Evolutionary conservation across 2,113 vertebrate genomes (phyloP), one percentile per base, ranked within the genome.

Genomic region (Hyla sarda): DNA sequence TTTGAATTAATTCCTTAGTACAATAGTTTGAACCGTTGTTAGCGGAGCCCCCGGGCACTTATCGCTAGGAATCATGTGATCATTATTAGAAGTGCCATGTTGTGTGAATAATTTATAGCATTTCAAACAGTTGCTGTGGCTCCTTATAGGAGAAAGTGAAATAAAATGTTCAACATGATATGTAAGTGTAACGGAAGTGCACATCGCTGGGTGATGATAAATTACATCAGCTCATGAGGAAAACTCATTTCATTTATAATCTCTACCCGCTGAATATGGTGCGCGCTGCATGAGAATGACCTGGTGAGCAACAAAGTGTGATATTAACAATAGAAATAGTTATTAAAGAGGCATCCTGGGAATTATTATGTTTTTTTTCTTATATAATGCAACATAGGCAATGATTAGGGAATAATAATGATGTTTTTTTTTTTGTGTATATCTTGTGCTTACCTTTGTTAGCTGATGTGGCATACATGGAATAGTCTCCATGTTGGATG

Each of bases 121-220:
- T 60, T 78, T 81, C 82, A 92, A 92, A 90, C 81, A 86, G 88
- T 91, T 87, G 88, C 30, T 83, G 88, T 87, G 74, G 50, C 82
- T 88, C 89, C 90, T 89, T 87, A 89, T 47, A 84, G 89, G n/a
- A 86, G 41, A 47, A 45, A 80, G 86, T 41, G 62, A 90, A 93
- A 92, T 81, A 81, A 81, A 81, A 81, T 81, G 78, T 81, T 47
- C n/a, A 81, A 81, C 58, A 81, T 87, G 48, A 89, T 45, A 69
- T 89, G 86, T 86, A 83, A 87, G 89, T 90, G 88, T 90, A 74
- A 88, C 89, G 88, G 89, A 45, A 1, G 0, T 80, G 54, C 62
- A 30, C 88, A 91, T 69, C 47, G 77, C 14, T 5, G 11, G 58
- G 19, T 81, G 90, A 65, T 81, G 87, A 91, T 90, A 19, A 89